Conservation (phyloP, 1,140 invertebrate genomes). For the Lethrus apterus region DNA sequence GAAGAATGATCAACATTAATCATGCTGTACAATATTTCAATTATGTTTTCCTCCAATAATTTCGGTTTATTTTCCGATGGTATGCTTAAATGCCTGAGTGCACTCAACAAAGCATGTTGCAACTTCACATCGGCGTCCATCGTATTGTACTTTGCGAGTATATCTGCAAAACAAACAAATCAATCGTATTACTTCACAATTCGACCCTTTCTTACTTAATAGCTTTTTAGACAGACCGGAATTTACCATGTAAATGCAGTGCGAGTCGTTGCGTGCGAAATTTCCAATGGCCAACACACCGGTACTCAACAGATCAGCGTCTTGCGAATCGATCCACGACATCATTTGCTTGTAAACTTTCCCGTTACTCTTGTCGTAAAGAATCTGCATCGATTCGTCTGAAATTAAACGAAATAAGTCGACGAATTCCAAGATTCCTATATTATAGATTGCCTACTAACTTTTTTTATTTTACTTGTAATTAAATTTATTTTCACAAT, state of each 20-base stretch:
- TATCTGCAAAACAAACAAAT: slow-evolving; percentile 25
- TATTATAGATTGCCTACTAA: no score
- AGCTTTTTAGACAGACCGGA: slow-evolving; percentile 70
- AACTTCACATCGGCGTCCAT: slow-evolving; percentile 56
- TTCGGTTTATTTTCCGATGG: slow-evolving; percentile 66
- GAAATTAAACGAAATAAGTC: no score
- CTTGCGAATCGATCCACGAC: slow-evolving; percentile 65
- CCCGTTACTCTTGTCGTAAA: slow-evolving; percentile 65
- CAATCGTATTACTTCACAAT: no score
- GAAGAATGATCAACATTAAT: slow-evolving; percentile 65
- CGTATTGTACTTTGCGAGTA: slow-evolving; percentile 30
- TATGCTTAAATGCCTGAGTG: slow-evolving; percentile 77
- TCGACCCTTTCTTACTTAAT: slow-evolving; percentile 52
- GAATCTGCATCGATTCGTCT: slow-evolving; percentile 81
- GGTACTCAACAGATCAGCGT: slow-evolving; percentile 69
- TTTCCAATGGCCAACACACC: slow-evolving; percentile 81
- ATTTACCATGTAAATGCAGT: slow-evolving; percentile 76
- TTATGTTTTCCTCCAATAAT: slow-evolving; percentile 63
- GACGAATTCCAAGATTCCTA: no score
- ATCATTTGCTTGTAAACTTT: slow-evolving; percentile 63
- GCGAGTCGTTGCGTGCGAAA: slow-evolving; percentile 78
- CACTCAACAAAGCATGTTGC: slow-evolving; percentile 75
- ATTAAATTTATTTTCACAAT: no score
- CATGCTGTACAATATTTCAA: slow-evolving; percentile 65
- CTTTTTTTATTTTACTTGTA: no score